phyloP scores from a whole-genome alignment of 1,140 invertebrate genomes.

The Xylocopa sonorina region DNA sequence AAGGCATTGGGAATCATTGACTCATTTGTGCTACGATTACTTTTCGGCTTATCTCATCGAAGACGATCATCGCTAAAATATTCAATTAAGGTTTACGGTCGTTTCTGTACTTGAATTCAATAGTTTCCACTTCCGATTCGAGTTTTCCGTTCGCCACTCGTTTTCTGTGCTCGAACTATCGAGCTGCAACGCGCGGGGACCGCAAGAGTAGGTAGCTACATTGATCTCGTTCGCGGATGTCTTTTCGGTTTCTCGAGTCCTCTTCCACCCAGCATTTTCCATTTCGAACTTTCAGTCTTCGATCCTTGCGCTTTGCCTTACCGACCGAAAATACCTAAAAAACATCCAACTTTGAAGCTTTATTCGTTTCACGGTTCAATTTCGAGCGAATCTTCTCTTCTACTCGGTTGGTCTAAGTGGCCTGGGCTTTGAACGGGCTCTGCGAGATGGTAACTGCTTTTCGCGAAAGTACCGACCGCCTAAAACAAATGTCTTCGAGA shows the following conservation, averaged over 20 bases:
- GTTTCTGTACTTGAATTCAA: neutral
- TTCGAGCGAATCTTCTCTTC: neutral
- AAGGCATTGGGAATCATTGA: no score
- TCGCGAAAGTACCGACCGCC: no score
- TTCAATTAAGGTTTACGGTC: neutral
- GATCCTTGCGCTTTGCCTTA: constrained; percentile 10
- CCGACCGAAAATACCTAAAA: neutral
- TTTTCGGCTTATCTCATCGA: neutral
- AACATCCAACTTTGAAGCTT: neutral
- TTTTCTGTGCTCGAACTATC: constrained; percentile 33
- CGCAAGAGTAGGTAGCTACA: constrained; percentile 44
- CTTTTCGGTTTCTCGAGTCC: constrained; percentile 30
- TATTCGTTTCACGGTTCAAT: neutral
- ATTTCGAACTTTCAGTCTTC: constrained; percentile 12
- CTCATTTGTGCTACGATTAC: no score
- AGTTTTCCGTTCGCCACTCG: neutral
- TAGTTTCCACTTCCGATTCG: neutral
- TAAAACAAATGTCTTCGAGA: no score
- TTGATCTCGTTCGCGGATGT: constrained; percentile 41
- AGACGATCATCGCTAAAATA: neutral
- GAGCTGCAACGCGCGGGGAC: constrained; percentile 27
- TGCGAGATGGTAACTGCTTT: no score
- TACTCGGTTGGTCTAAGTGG: no score
- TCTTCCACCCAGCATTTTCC: constrained; percentile 6
- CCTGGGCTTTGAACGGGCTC: no score